phyloP scores from a whole-genome alignment of 2,113 vertebrate genomes.

The Acanthochromis polyacanthus region DNA sequence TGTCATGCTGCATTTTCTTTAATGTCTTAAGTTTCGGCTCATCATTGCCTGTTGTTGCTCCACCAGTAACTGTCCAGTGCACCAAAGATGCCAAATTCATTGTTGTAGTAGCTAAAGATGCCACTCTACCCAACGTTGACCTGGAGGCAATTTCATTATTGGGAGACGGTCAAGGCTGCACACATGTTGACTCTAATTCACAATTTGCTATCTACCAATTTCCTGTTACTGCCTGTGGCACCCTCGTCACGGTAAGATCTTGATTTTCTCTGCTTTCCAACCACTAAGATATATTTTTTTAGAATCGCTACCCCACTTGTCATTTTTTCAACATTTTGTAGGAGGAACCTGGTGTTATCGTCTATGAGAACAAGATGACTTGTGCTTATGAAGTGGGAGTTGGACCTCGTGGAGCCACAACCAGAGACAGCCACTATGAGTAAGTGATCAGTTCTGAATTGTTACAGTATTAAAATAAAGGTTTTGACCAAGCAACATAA shows the following conservation, averaged over 20 bases:
- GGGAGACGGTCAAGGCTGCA: constrained; percentile 48
- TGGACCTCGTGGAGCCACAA: constrained; percentile 72
- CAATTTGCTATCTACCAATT: constrained; percentile 78
- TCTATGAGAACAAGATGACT: constrained; percentile 82
- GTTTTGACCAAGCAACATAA: neutral
- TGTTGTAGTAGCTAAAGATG: too few relatives aligned
- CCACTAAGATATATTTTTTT: neutral
- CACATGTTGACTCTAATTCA: constrained; percentile 63
- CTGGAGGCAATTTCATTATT: constrained; percentile 56
- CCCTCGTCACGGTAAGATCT: constrained; percentile 62
- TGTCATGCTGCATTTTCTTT: too few relatives aligned
- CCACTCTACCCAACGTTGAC: constrained; percentile 33
- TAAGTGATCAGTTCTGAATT: constrained; percentile 54
- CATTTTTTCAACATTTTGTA: constrained; percentile 28
- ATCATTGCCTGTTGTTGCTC: constrained; percentile 25
- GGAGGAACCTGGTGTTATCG: constrained; percentile 71
- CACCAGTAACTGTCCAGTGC: constrained; percentile 79
- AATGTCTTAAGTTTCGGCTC: neutral
- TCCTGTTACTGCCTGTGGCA: constrained; percentile 75
- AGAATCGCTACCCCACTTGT: neutral
- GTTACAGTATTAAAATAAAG: neutral
- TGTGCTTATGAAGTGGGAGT: constrained; percentile 62
- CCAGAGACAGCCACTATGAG: constrained; percentile 78
- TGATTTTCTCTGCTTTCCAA: constrained; percentile 1
- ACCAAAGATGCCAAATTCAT: constrained; percentile 61